Percentiles rank a stretch among this genome's conserved stretches.
phyloP scores from a whole-genome alignment of 2,888 invertebrate species.

The Drosophila tripunctata region DNA sequence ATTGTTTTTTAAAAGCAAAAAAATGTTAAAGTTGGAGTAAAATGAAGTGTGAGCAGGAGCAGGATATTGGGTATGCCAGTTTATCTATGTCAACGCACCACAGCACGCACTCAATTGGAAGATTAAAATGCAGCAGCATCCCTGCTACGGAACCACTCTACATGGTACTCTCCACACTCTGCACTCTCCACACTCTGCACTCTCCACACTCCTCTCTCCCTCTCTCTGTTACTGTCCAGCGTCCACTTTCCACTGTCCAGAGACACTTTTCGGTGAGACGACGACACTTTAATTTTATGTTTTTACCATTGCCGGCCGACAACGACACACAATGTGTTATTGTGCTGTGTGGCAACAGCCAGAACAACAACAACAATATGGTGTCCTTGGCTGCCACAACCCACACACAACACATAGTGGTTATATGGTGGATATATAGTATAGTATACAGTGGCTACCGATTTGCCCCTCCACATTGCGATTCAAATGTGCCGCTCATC shows the following conservation, averaged over 20 bases:
- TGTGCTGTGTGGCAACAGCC: no score
- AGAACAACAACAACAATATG: slow-evolving; percentile 42
- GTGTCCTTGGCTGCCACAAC: slow-evolving; percentile 52
- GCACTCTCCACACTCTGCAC: no score
- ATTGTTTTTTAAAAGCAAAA: slow-evolving; percentile 77
- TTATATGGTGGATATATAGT: neutral
- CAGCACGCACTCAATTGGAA: slow-evolving; percentile 77
- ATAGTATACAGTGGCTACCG: slow-evolving; percentile 33
- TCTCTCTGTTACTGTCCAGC: no score
- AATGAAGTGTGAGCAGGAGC: slow-evolving; percentile 40
- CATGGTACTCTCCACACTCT: neutral
- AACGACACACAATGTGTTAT: slow-evolving; percentile 64
- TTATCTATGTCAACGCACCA: slow-evolving; percentile 72
- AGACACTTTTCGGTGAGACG: slow-evolving; percentile 42
- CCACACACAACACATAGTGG: slow-evolving; percentile 16
- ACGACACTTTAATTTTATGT: slow-evolving; percentile 67
- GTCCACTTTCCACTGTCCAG: neutral
- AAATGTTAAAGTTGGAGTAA: slow-evolving; percentile 47
- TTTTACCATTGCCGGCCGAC: slow-evolving; percentile 47
- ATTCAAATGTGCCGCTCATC: slow-evolving; percentile 70
- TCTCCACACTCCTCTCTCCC: no score
- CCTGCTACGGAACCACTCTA: neutral
- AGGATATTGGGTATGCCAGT: slow-evolving; percentile 59
- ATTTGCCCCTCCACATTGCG: slow-evolving; percentile 48
- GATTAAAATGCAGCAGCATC: slow-evolving; percentile 70